Percentiles rank a stretch among this genome's conserved stretches.
phyloP scores from a whole-genome alignment of 2,888 invertebrate species.

The Physocephala rufipes region DNA sequence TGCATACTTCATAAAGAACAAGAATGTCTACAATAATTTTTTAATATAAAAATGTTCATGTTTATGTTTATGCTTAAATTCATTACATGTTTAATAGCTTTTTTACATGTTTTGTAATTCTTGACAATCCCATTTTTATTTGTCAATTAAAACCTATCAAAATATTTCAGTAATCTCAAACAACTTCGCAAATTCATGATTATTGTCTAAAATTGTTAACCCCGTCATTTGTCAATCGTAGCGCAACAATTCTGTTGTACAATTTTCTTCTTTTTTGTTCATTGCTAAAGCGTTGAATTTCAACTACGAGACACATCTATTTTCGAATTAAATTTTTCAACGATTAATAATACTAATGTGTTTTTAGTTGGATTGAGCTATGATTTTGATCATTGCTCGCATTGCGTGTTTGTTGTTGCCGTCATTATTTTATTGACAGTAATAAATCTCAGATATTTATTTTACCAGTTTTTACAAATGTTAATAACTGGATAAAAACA shows the following conservation, averaged over 20 bases:
- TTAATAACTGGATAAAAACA: not conserved
- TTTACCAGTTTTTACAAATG: constrained; percentile 18
- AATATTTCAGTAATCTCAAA: constrained; percentile 12
- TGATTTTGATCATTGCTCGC: not conserved
- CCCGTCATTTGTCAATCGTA: constrained; percentile 23
- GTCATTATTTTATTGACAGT: constrained; percentile 33
- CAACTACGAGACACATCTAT: constrained; percentile 6
- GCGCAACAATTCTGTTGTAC: no score
- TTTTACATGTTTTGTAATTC: no score
- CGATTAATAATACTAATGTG: not conserved
- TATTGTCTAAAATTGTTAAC: constrained; percentile 6
- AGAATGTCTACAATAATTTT: no score
- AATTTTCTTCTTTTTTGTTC: no score
- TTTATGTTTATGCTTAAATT: no score
- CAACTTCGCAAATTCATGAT: not conserved
- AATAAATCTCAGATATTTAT: constrained; percentile 25
- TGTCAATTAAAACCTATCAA: not conserved
- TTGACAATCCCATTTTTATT: no score
- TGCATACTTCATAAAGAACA: no score
- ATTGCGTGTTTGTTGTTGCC: not conserved
- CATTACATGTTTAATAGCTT: no score
- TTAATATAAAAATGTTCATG: no score
- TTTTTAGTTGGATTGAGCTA: not conserved
- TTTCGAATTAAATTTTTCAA: constrained; percentile 14
- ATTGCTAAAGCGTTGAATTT: constrained; percentile 15